Evolutionary conservation across 2,888 invertebrate genomes (phyloP).

Genomic region (Lomographa bimaculata): DNA sequence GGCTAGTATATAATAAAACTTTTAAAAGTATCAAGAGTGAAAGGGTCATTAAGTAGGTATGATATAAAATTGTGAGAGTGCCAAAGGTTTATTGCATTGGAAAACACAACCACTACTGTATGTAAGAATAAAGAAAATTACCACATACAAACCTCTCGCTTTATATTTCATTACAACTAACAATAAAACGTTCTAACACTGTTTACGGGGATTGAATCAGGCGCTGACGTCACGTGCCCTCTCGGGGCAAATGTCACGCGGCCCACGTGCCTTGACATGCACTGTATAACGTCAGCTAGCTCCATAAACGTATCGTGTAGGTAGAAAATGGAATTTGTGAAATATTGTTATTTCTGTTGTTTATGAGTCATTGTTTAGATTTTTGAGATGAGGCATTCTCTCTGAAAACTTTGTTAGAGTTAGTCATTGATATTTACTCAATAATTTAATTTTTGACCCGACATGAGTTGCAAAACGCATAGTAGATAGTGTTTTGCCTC

Average conservation of each 20-base stretch:
- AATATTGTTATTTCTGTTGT: slow-evolving; percentile 23
- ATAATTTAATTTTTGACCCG: no score
- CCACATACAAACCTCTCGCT: no score
- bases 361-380: slow-evolving; percentile 14
- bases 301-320: slow-evolving; percentile 57
- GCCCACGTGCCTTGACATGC: slow-evolving; percentile 61
- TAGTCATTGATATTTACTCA: background rate
- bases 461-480: no score
- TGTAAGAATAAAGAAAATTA: no score
- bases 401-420: background rate
- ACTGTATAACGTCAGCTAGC: slow-evolving; percentile 26
- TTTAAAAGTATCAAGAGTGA: no score
- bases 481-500: no score
- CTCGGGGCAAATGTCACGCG: slow-evolving; percentile 70
- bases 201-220: slow-evolving; percentile 48
- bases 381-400: slow-evolving; percentile 1
- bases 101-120: no score
- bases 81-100: background rate
- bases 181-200: slow-evolving; percentile 9
- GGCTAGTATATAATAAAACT: no score
- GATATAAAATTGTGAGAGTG: no score
- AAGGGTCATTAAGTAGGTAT: no score
- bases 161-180: slow-evolving; percentile 13
- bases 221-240: slow-evolving; percentile 63
- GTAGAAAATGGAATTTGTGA: slow-evolving; percentile 50